A percentile compares a stretch with the other conserved stretches of the same genome.
Conservation (phyloP, 2,888 invertebrate species). For the Troides helena region DNA sequence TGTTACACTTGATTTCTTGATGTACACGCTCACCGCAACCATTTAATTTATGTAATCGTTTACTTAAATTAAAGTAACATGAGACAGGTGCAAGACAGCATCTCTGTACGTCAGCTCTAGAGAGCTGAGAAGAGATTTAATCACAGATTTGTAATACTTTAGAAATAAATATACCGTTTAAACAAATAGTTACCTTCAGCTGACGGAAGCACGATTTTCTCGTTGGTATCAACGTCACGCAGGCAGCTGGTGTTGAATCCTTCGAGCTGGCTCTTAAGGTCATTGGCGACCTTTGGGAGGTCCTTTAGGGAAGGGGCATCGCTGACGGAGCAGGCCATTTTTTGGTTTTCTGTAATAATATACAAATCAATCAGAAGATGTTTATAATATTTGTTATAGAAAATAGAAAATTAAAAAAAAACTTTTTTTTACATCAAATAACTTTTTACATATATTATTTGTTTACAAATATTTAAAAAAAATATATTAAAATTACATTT, state of each 20-base stretch:
- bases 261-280: constrained; percentile 94
- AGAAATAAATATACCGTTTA: too few species aligned
- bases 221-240: constrained; percentile 93
- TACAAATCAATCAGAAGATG: too few species aligned
- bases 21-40: too few species aligned
- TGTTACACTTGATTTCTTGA: too few species aligned
- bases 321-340: constrained; percentile 81
- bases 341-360: constrained; percentile 45
- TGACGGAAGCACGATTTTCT: constrained; percentile 95
- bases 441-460: too few species aligned
- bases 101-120: too few species aligned
- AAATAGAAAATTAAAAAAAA: too few species aligned
- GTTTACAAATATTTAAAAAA: too few species aligned
- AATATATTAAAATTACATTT: too few species aligned
- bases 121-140: neutral
- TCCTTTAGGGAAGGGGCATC: constrained; percentile 90
- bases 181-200: constrained; percentile 88
- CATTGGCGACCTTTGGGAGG: constrained; percentile 93
- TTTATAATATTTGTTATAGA: too few species aligned
- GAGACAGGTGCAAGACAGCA: neutral
- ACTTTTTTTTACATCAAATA: too few species aligned
- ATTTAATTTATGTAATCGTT: neutral
- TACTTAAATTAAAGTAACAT: neutral
- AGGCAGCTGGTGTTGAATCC: constrained; percentile 93
- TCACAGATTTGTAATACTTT: too few species aligned